A percentile compares a stretch with the other conserved stretches of the same genome.
phyloP scores from a whole-genome alignment of 2,797 vertebrate species.

The Carcharodon carcharias region DNA sequence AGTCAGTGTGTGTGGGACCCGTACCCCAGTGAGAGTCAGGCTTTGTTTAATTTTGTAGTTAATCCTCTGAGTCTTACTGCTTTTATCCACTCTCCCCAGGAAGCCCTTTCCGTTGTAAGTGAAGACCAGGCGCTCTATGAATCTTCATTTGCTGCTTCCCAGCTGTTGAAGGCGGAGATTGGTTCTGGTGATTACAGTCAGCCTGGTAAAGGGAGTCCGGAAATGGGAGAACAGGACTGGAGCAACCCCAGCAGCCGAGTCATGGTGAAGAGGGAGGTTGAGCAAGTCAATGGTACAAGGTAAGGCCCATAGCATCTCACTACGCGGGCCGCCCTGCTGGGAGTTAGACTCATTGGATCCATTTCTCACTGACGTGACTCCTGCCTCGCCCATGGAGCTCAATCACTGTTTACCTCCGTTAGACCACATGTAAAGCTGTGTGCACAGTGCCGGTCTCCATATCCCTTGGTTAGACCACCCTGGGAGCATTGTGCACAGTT shows the following conservation, averaged over 20 bases:
- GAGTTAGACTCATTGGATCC: too few relatives aligned
- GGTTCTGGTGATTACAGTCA: constrained; percentile 56
- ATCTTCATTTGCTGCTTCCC: constrained; percentile 53
- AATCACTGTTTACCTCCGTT: too few relatives aligned
- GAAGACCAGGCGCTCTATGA: constrained; percentile 72
- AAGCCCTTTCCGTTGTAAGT: constrained; percentile 72
- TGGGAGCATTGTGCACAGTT: too few relatives aligned
- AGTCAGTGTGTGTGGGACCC: too few relatives aligned
- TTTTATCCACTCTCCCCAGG: constrained; percentile 46
- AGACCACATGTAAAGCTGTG: too few relatives aligned
- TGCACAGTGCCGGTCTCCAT: too few relatives aligned
- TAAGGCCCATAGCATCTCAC: constrained; percentile 39
- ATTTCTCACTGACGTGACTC: too few relatives aligned
- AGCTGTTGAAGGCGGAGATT: constrained; percentile 69
- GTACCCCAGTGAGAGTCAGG: too few relatives aligned
- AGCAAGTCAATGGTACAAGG: constrained; percentile 70
- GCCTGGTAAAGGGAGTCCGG: constrained; percentile 58
- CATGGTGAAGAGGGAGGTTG: constrained; percentile 56
- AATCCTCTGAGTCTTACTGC: not conserved
- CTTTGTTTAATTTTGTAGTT: too few relatives aligned
- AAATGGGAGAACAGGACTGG: constrained; percentile 62
- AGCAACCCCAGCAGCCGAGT: constrained; percentile 47
- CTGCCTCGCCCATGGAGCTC: too few relatives aligned
- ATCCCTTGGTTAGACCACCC: too few relatives aligned
- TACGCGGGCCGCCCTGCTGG: not conserved